Percentiles rank a stretch among this genome's conserved stretches.
These are phyloP conservation scores for Dendropsophus ebraccatus DNA, from an alignment of 2,113 vertebrate genomes.

Conservation along the genomic window DNA sequence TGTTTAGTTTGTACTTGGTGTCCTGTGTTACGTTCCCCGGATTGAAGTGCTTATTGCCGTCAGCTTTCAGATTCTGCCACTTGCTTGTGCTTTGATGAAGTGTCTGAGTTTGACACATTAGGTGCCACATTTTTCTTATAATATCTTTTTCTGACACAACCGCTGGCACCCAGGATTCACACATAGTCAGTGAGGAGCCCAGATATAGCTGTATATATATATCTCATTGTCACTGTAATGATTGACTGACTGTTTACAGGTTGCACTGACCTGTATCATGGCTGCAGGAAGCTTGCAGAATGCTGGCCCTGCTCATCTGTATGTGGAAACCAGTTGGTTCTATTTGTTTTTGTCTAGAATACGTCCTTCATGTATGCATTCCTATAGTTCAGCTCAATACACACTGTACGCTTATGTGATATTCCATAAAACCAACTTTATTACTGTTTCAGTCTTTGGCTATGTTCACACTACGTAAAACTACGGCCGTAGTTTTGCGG, in stretches of 20 bases:
- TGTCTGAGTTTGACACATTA: constrained; percentile 24
- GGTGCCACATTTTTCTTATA: constrained; percentile 22
- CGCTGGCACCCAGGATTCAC: constrained; percentile 16
- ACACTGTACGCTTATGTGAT: background rate
- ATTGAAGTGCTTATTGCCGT: background rate
- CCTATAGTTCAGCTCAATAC: background rate
- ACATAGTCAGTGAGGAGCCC: background rate
- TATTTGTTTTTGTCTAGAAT: background rate
- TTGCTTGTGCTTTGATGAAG: constrained; percentile 2
- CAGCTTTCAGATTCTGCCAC: background rate
- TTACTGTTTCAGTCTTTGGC: background rate
- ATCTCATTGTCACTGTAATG: constrained; percentile 23
- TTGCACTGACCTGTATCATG: constrained; percentile 33
- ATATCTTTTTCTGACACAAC: constrained; percentile 36
- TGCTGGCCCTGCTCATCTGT: background rate
- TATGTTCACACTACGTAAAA: no score
- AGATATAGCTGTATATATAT: constrained; percentile 51
- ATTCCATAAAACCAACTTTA: background rate
- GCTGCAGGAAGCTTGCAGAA: background rate
- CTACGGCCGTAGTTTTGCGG: no score
- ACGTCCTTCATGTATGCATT: background rate
- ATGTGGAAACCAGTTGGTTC: background rate
- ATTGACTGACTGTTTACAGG: constrained; percentile 26
- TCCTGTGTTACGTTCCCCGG: no score
- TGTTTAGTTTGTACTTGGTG: no score